These are phyloP conservation scores for Tricholauxania praeusta DNA, from an alignment of 2,888 invertebrate species.

Conservation along the genomic window DNA sequence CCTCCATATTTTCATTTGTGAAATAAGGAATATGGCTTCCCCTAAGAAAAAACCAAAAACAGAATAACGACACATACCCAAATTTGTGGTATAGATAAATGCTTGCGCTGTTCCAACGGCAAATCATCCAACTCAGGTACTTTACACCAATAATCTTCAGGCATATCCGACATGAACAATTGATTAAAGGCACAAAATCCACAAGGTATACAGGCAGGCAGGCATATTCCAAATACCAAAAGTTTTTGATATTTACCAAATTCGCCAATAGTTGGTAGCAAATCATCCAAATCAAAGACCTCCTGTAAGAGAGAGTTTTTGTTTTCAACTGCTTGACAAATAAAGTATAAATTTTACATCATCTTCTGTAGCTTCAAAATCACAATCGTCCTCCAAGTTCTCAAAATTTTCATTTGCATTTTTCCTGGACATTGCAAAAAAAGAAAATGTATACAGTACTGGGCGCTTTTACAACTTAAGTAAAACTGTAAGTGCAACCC, in stretches of 20 bases:
- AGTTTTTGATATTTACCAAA: conserved; percentile 91
- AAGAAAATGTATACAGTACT: background rate
- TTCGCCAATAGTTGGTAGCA: conserved; percentile 87
- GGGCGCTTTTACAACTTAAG: conserved; percentile 14
- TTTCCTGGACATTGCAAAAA: conserved; percentile 8
- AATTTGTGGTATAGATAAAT: conserved; percentile 75
- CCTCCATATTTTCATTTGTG: background rate
- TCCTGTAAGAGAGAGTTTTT: conserved; percentile 53
- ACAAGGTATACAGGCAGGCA: conserved; percentile 90
- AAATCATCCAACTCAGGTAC: conserved; percentile 76
- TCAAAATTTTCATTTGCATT: conserved; percentile 3
- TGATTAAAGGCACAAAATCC: conserved; percentile 95
- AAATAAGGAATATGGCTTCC: conserved; percentile 46
- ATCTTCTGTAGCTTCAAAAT: conserved; percentile 20
- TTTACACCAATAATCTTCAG: conserved; percentile 87
- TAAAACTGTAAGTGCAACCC: conserved; percentile 6
- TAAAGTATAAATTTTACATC: conserved; percentile 12
- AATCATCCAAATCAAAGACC: conserved; percentile 83
- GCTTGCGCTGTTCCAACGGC: conserved; percentile 72
- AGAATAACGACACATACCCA: conserved; percentile 64
- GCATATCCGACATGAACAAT: conserved; percentile 91
- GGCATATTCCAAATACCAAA: conserved; percentile 85
- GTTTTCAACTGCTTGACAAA: background rate
- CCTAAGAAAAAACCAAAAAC: conserved; percentile 8
- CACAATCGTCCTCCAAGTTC: background rate